Conservation (phyloP, 1,140 invertebrate genomes). For the fruit fly (Drosophila melanogaster) region Release_6_plus_ISO1_MT NT_033777.3:18300001-18300500, state of each 20-base stretch:
- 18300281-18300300: background rate
- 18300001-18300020: slow-evolving; percentile 42
- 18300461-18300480: slow-evolving; percentile 72
- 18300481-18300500: slow-evolving; percentile 68
- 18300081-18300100: no score
- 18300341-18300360: slow-evolving; percentile 45
- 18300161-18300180: no score
- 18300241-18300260: no score
- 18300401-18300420: slow-evolving; percentile 52
- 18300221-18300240: no score
- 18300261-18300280: background rate
- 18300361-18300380: slow-evolving; percentile 45
- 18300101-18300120: background rate
- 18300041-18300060: background rate
- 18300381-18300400: slow-evolving; percentile 54
- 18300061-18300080: background rate
- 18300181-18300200: background rate
- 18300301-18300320: slow-evolving; percentile 42
- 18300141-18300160: background rate
- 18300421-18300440: slow-evolving; percentile 68
- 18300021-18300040: slow-evolving; percentile 50
- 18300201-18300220: no score
- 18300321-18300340: slow-evolving; percentile 59
- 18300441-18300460: slow-evolving; percentile 56
- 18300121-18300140: background rate